Evolutionary conservation across 2,797 vertebrate genomes (phyloP), one percentile per base, ranked within the genome.

Genomic region (Chromobotia macracanthus): DNA sequence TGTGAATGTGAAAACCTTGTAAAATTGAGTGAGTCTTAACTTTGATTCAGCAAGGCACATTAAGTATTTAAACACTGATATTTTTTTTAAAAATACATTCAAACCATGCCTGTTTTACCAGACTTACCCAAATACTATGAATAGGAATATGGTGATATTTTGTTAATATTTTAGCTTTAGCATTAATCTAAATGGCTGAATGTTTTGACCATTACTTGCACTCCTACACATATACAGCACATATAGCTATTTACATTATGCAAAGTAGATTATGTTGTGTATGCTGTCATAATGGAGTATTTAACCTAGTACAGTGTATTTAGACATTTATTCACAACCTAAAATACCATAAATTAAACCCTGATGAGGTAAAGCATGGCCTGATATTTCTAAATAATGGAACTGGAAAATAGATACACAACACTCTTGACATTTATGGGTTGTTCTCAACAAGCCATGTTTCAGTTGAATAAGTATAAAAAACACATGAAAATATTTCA

Each of bases 31-130:
- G 2, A 25, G 41, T 44, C 9, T 44, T 44, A 60, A 28, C 23
- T 73, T 38, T 19, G 46, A 31, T 31, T 70, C 11, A 38, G 64
- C 51, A 68, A 70, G 66, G 76, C 76, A 78, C 75, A 69, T 7
- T 21, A n/a, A 31, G 44, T 38, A 60, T 69, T 70, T 18, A 50
- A 50, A 44, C 64, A 44, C 12, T 31, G 9, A 58, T 21, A 5
- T 13, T 21, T 12, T 48, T 35, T 46, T 16, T 38, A 65, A 7
- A 73, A 67, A 55, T 41, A 50, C 21, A 31, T 19, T 55, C 19
- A 23, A 46, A 56, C 65, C 13, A 21, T 25, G 21, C 67, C 23
- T 67, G 1, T 31, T 25, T 58, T 5, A 16, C 25, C 55, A 46
- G 23, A 81, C 15, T 63, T 69, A 18, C 13, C 48, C 23, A 70